Base-by-base conservation (phyloP, 2,888 invertebrate species). In the Chirona hameri region DNA sequence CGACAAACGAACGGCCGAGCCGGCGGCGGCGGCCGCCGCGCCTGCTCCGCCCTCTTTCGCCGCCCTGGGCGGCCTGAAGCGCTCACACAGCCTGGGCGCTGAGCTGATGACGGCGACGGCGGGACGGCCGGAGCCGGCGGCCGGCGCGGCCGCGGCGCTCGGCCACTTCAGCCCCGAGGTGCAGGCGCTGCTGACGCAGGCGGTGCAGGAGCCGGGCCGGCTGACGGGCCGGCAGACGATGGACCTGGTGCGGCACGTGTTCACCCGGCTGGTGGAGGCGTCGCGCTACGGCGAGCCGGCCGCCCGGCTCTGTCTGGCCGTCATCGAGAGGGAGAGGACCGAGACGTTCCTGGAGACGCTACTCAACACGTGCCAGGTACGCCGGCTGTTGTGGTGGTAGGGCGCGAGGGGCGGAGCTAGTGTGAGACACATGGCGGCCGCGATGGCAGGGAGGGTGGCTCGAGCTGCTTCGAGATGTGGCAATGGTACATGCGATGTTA, bases 321-420 rank as follows among this genome's bases (percentile, higher is more conserved):
- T 96, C 81, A 95, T 95, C 85, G 95, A 95, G 88, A 90, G 93
- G 88, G 96, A 96, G 89, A 92, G 92, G 86, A 93, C 93, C 85
- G 94, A 95, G 89, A 96, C 95, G 76, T 96, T 96, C 89, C 90
- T 96, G 86, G 96, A 96, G 89, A 94, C 95, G 65, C 90, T 96
- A 85, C 90, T 96, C 85, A 96, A 96, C 88, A 95, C 93, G 72
- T 95, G 95, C 88, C 94, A 95, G 76, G 76, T 76, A 18, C 18
- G 18, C 1, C 24, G n/a, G 18, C 15, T 12, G 55, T n/a, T n/a
- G 10, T 9, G n/a, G 4, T 39, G 39, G 39, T 39, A 39, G 39
- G 39, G 39, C 4, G 39, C 4, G 39, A 39, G 39, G 39, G 39
- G 39, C 39, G 39, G 4, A 39, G 39, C 39, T 39, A 39, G 39